Percentiles rank a stretch among this genome's conserved stretches.
phyloP scores from a whole-genome alignment of 2,113 vertebrate genomes.

The Chionodraco myersi region DNA sequence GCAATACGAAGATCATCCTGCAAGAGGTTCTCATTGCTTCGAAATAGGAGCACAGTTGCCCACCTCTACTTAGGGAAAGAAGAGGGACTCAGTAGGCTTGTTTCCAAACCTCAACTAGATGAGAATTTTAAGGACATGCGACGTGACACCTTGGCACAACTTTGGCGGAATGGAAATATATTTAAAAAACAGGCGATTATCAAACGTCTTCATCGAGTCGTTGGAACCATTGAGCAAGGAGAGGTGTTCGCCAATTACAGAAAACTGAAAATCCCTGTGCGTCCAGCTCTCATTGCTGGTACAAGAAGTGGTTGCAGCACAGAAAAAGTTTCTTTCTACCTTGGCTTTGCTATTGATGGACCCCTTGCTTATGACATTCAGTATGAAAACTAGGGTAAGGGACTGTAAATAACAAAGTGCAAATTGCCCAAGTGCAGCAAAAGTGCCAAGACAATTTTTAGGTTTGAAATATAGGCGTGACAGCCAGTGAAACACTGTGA shows the following conservation, averaged over 20 bases:
- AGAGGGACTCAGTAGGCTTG: conserved; percentile 52
- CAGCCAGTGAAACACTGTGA: conserved; percentile 4
- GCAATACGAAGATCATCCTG: conserved; percentile 44
- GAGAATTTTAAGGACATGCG: conserved; percentile 20
- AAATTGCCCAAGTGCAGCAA: neutral
- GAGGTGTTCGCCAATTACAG: conserved; percentile 60
- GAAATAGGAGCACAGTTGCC: conserved; percentile 54
- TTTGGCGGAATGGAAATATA: conserved; percentile 70
- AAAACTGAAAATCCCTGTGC: conserved; percentile 58
- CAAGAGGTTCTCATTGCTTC: neutral
- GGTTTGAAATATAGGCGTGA: neutral
- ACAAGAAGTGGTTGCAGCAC: conserved; percentile 67
- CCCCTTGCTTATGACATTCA: conserved; percentile 71
- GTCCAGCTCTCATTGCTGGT: conserved; percentile 41
- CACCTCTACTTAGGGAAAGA: conserved; percentile 57
- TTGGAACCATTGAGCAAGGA: conserved; percentile 51
- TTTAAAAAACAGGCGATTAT: conserved; percentile 62
- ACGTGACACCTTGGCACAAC: conserved; percentile 31
- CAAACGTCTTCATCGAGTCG: conserved; percentile 48
- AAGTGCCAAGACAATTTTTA: neutral
- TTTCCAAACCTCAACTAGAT: conserved; percentile 61
- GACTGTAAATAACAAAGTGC: neutral
- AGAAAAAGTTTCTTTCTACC: conserved; percentile 76
- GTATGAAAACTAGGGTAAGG: conserved; percentile 44
- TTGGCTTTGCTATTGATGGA: conserved; percentile 76